Evolutionary conservation across 2,113 vertebrate species (phyloP).

Genomic region (Quiscalus mexicanus): DNA sequence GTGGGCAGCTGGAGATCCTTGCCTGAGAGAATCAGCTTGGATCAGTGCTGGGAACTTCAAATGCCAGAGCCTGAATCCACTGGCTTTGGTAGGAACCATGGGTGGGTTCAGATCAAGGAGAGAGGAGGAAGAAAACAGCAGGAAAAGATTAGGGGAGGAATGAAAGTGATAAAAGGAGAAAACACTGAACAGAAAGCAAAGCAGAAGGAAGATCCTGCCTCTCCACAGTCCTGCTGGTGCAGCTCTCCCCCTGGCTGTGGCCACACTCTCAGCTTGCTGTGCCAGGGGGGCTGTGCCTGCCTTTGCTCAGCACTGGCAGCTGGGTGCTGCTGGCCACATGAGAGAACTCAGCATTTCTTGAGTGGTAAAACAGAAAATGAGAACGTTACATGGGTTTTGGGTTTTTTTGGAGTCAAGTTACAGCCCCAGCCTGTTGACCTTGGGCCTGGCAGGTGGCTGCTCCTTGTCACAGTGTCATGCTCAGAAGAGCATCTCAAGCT

Average conservation of each 20-base stretch:
- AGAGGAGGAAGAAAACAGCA: not conserved
- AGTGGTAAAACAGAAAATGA: not conserved
- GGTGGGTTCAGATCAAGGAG: not conserved
- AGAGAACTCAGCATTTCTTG: not conserved
- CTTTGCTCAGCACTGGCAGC: fast-evolving
- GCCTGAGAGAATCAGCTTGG: not conserved
- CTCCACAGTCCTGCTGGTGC: not conserved
- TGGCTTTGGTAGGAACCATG: not conserved
- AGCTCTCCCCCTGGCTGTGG: not conserved
- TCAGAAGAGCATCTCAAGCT: not conserved
- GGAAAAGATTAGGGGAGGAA: not conserved
- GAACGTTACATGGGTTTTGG: fast-evolving
- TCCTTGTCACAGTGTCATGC: not conserved
- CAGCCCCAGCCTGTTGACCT: not conserved
- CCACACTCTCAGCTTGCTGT: not conserved
- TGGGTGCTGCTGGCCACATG: not conserved
- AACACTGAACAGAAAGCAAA: not conserved
- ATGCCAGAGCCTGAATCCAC: not conserved
- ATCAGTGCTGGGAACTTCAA: not conserved
- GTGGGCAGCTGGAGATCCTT: not conserved
- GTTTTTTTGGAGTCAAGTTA: not conserved
- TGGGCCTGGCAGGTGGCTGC: not conserved
- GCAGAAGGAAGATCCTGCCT: not conserved
- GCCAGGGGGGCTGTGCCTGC: not conserved
- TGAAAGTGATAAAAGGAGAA: not conserved